Conservation (phyloP, 2,888 invertebrate species). For the Limnephilus marmoratus region DNA sequence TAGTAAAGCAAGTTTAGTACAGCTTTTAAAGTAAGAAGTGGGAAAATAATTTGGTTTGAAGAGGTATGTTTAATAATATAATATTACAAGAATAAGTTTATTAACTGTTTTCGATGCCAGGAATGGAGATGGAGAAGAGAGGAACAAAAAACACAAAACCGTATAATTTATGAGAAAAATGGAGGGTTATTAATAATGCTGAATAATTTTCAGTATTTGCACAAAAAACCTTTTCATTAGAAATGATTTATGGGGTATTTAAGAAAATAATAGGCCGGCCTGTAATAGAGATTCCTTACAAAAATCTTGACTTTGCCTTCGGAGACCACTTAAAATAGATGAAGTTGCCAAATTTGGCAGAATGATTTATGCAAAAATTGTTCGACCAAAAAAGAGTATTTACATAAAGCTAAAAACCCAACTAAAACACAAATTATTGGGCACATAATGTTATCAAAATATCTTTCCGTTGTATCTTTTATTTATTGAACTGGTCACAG, state of each 20-base stretch:
- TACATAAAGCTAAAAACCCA: not conserved
- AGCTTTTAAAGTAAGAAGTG: not conserved
- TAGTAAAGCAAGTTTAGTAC: not conserved
- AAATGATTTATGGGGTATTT: not conserved
- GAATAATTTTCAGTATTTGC: slow-evolving; percentile 5
- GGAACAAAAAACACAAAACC: not conserved
- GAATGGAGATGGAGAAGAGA: not conserved
- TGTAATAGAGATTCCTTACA: not conserved
- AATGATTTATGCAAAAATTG: not conserved
- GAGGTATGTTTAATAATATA: not conserved
- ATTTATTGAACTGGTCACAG: too few species aligned
- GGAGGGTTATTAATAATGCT: not conserved
- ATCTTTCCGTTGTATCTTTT: too few species aligned
- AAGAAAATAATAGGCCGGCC: not conserved
- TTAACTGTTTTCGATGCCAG: not conserved
- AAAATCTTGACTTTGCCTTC: not conserved
- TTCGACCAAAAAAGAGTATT: not conserved
- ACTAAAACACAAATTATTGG: not conserved
- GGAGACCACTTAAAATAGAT: not conserved
- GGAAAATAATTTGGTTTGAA: not conserved
- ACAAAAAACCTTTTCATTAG: not conserved
- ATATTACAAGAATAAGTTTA: not conserved
- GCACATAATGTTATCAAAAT: too few species aligned
- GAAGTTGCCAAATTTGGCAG: not conserved
- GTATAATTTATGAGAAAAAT: not conserved